Percentiles rank a stretch among this genome's conserved stretches.
Conservation (phyloP, 2,797 vertebrate species). For the Hirundo rustica region DNA sequence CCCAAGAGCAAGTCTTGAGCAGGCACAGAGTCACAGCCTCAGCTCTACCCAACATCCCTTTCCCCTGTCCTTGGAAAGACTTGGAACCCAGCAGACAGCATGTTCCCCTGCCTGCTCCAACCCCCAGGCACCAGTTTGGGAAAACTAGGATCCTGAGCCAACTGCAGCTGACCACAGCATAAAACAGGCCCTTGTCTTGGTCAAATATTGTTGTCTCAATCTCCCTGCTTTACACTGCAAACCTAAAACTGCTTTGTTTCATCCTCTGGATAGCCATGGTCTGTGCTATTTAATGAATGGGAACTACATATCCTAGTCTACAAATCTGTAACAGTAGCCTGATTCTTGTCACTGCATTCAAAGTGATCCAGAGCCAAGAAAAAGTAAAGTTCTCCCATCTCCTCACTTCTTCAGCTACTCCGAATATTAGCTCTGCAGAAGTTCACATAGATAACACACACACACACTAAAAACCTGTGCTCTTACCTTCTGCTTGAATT, state of each 20-base stretch:
- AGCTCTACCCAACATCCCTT: background rate
- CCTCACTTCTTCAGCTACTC: background rate
- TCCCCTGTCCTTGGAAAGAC: background rate
- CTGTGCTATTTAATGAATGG: background rate
- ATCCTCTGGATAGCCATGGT: background rate
- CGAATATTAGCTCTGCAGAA: background rate
- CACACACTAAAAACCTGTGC: background rate
- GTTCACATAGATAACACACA: background rate
- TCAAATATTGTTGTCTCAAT: background rate
- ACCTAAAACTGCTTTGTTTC: background rate
- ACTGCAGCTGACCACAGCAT: background rate
- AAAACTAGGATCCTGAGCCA: background rate
- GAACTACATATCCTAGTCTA: background rate
- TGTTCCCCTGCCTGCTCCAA: background rate
- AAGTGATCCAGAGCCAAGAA: background rate
- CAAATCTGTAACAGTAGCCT: background rate
- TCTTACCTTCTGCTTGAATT: background rate
- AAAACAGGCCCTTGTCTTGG: background rate
- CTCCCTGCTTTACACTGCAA: background rate
- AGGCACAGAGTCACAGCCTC: background rate
- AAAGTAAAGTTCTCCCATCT: background rate
- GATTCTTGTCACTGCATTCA: background rate
- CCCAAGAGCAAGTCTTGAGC: background rate
- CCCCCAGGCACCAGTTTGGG: background rate
- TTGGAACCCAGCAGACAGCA: background rate